Percentiles rank a stretch among this genome's conserved stretches.
These are phyloP conservation scores for Anguilla pacifica DNA, from an alignment of 2,797 vertebrate species.

Conservation along the genomic window DNA sequence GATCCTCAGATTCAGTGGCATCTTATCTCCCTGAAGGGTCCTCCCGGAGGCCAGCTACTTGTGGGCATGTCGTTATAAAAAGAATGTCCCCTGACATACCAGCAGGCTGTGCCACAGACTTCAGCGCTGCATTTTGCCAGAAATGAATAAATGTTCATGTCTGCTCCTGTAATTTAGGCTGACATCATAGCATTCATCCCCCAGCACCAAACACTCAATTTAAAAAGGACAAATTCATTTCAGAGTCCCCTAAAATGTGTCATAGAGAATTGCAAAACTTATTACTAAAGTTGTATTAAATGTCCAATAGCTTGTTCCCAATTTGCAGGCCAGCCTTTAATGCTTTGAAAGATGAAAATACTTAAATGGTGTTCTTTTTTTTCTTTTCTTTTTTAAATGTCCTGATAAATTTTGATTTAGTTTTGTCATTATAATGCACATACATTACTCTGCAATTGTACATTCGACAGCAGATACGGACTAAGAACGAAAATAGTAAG, in stretches of 20 bases:
- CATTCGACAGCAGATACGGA: no score
- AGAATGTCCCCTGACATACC: neutral
- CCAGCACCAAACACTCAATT: neutral
- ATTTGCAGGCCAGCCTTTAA: neutral
- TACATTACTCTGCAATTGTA: no score
- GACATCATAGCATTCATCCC: neutral
- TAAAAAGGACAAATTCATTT: neutral
- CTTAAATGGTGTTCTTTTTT: no score
- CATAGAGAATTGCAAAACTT: neutral
- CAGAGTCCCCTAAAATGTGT: neutral
- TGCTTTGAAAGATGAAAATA: neutral
- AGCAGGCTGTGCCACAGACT: neutral
- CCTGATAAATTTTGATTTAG: no score
- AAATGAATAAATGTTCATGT: neutral
- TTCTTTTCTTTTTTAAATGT: no score
- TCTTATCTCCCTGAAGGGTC: neutral
- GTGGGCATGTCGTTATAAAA: neutral
- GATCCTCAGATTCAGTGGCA: neutral
- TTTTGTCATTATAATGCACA: no score
- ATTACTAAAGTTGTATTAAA: neutral
- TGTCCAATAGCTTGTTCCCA: neutral
- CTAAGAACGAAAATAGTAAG: no score
- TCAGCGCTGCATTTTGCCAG: neutral
- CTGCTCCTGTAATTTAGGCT: neutral
- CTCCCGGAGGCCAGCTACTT: neutral